These are phyloP conservation scores for Loripinus fragilis DNA, from an alignment of 2,888 invertebrate genomes.

Conservation along the genomic window DNA sequence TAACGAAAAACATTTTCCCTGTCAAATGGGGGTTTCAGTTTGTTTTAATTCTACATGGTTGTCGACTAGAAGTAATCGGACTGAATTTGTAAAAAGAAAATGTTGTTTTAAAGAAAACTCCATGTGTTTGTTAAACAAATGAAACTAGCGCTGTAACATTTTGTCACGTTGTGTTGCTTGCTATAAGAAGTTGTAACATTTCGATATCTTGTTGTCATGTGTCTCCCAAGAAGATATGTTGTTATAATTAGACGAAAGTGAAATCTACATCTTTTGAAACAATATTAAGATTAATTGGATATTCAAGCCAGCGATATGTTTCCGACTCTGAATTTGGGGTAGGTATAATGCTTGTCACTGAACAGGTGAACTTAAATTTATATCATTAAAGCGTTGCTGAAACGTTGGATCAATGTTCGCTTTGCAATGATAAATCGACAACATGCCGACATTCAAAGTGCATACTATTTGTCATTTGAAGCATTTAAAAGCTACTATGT, in stretches of 20 bases:
- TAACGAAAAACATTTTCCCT: conserved; percentile 6
- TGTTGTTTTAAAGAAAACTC: background rate
- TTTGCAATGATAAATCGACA: no score
- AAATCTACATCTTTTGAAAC: no score
- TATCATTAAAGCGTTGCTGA: no score
- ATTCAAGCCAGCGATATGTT: background rate
- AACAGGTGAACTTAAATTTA: background rate
- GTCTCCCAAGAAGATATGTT: no score
- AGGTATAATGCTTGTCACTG: background rate
- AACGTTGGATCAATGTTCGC: no score
- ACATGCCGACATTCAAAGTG: no score
- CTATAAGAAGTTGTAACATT: no score
- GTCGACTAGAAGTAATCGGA: background rate
- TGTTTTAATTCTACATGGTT: background rate
- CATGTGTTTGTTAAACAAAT: background rate
- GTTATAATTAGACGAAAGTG: no score
- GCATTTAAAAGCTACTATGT: no score
- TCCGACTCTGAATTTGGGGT: background rate
- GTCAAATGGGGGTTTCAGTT: background rate
- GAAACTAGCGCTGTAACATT: background rate
- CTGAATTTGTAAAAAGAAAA: background rate
- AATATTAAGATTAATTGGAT: background rate
- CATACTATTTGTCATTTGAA: no score
- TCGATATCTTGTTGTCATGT: no score
- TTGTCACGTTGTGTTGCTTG: no score